phyloP scores from a whole-genome alignment of 2,797 vertebrate species.

The Oreonectes daqikongensis region DNA sequence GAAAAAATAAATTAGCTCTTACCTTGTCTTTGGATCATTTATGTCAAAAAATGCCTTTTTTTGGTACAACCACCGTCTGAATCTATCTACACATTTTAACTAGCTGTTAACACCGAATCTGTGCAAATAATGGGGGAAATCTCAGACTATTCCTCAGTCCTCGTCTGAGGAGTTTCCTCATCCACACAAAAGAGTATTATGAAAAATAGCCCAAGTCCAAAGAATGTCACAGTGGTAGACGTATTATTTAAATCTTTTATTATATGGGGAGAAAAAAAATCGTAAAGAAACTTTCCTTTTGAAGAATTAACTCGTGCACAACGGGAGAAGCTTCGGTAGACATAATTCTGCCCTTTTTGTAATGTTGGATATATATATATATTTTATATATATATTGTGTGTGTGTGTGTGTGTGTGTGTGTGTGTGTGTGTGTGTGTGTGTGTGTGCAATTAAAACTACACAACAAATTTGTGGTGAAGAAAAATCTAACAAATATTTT shows the following conservation, averaged over 20 bases:
- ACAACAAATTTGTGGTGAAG: background rate
- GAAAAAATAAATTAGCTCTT: constrained; percentile 30
- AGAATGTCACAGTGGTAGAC: constrained; percentile 97
- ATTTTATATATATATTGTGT: too few relatives aligned
- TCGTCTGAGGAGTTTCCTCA: constrained; percentile 86
- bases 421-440: too few relatives aligned
- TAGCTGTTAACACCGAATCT: constrained; percentile 59
- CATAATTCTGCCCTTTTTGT: constrained; percentile 57
- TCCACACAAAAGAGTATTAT: constrained; percentile 93
- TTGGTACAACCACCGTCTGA: constrained; percentile 22
- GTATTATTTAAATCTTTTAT: constrained; percentile 90
- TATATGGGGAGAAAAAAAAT: constrained; percentile 70
- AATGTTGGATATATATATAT: constrained; percentile 52
- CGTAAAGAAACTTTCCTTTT: constrained; percentile 90
- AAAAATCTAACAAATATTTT: background rate
- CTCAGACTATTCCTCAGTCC: constrained; percentile 79
- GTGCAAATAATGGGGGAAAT: constrained; percentile 66
- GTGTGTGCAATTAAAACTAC: constrained; percentile 10
- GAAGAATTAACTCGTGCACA: constrained; percentile 85
- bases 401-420: too few relatives aligned
- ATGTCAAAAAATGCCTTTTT: constrained; percentile 4
- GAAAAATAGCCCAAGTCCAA: constrained; percentile 89
- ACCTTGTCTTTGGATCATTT: constrained; percentile 42
- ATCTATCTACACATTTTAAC: constrained; percentile 48
- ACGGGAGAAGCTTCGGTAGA: constrained; percentile 61